Evolutionary conservation across 2,888 invertebrate species (phyloP).

Genomic region (Candidula unifasciata): DNA sequence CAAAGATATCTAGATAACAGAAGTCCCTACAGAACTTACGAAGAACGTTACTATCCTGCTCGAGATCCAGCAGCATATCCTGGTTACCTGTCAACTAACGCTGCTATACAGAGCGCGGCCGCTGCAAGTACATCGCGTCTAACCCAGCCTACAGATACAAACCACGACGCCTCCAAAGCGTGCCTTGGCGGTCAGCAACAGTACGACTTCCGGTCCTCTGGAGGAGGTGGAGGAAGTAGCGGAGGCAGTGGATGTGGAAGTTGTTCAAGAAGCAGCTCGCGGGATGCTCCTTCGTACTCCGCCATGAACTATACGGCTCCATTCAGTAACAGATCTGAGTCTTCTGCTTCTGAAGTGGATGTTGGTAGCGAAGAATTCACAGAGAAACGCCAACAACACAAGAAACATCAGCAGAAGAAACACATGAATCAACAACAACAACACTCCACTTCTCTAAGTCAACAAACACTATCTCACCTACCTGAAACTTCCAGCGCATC

Average conservation of each 20-base stretch:
- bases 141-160: constrained; percentile 48
- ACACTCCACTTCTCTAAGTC: constrained; percentile 9
- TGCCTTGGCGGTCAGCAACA: constrained; percentile 38
- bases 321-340: constrained; percentile 76
- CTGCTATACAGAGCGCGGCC: constrained; percentile 57
- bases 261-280: constrained; percentile 70
- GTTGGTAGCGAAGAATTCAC: constrained; percentile 71
- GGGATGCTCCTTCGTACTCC: constrained; percentile 57
- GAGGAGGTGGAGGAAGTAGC: constrained; percentile 13
- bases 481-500: neutral
- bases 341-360: constrained; percentile 76
- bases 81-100: constrained; percentile 59
- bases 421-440: constrained; percentile 40
- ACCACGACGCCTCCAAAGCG: constrained; percentile 25
- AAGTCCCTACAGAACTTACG: constrained; percentile 62
- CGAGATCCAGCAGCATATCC: constrained; percentile 62
- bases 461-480: constrained; percentile 20
- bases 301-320: constrained; percentile 62
- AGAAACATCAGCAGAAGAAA: constrained; percentile 44
- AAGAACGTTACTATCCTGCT: constrained; percentile 65
- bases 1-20: constrained; percentile 67
- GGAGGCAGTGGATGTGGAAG: constrained; percentile 47
- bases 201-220: constrained; percentile 52
- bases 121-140: constrained; percentile 53
- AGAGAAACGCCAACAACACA: constrained; percentile 56